These are phyloP conservation scores for Leptopilina boulardi DNA, from an alignment of 1,140 invertebrate species.

Conservation along the genomic window DNA sequence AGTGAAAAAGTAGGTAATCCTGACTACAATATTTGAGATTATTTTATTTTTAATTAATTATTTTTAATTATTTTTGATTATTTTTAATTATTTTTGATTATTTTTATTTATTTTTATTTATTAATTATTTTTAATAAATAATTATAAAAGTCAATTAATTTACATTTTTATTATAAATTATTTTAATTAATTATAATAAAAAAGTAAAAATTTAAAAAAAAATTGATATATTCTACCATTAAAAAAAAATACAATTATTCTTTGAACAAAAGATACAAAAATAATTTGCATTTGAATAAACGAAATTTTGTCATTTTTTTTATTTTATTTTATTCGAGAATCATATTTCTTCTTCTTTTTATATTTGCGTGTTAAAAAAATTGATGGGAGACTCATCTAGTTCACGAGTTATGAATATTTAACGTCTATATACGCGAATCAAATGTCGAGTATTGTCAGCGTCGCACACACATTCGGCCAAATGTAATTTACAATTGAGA, in stretches of 20 bases:
- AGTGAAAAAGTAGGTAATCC: not conserved
- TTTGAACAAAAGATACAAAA: not conserved
- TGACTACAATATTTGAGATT: not conserved
- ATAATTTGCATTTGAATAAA: not conserved
- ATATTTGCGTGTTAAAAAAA: slow-evolving; percentile 11
- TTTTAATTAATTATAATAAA: too few species aligned
- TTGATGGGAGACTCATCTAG: slow-evolving; percentile 7
- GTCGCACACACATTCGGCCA: not conserved
- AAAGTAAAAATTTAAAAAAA: too few species aligned
- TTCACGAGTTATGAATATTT: slow-evolving; percentile 6
- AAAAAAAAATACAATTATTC: too few species aligned
- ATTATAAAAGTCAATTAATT: too few species aligned
- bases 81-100: too few species aligned
- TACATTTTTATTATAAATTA: too few species aligned
- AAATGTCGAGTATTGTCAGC: not conserved
- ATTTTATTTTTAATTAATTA: too few species aligned
- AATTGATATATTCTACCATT: too few species aligned
- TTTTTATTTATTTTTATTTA: too few species aligned
- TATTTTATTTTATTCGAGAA: not conserved
- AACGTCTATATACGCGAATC: not conserved
- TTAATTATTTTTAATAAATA: too few species aligned
- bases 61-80: too few species aligned
- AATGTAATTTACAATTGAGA: not conserved
- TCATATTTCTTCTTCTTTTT: slow-evolving; percentile 9
- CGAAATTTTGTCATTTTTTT: not conserved